Base-by-base conservation (phyloP, 2,113 vertebrate species). In the Megaptera novaeangliae region DNA sequence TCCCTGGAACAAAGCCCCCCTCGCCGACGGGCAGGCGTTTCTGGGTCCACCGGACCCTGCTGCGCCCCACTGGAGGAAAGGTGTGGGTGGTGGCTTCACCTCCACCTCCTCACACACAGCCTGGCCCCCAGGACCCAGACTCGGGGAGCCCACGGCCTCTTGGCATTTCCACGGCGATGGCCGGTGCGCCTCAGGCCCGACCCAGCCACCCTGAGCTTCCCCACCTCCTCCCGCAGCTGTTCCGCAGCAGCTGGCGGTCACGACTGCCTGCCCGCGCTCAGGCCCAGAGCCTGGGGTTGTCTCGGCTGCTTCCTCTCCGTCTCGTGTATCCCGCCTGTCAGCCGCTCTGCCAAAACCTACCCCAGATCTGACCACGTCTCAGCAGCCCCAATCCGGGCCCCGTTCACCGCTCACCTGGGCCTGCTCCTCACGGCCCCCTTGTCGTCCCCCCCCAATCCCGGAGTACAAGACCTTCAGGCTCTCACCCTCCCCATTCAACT, bases 141-240 rank as follows among this genome's bases (percentile, higher is more conserved):
- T 36, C 1, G 0, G 27, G 44, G 36, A 36, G 29, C 52, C 20
- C 13, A 41, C 0, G 4, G 64, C 34, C 8, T 21, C 69, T 52
- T 18, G 17, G 49, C 44, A 8, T 46, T n/a, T 61, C 64, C 74
- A n/a, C 0, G 6, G 72, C 10, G 25, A 52, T 0, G n/a, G 66
- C n/a, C 0, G 0, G 8, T 0, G n/a, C 0, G 17, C 61, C 20
- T 20, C 63, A 15, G 57, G 36, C 14, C 34, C 14, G 4, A 8
- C 5, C 20, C 61, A n/a, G 49, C 20, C 11, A 6, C 41, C 61
- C 80, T 31, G 55, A 39, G 31, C 3, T 36, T 18, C 74, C 0
- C 5, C 5, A 7, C n/a, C 20, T 78, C 39, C 34, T 20, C 46
- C 31, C 0, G 1, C 31, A 39, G 61, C 80, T 14, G 0, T 74